Percentiles rank a stretch among this genome's conserved stretches.
These are phyloP conservation scores for Ostrea denselamellosa DNA, from an alignment of 1,140 invertebrate genomes.

Conservation along the genomic window DNA sequence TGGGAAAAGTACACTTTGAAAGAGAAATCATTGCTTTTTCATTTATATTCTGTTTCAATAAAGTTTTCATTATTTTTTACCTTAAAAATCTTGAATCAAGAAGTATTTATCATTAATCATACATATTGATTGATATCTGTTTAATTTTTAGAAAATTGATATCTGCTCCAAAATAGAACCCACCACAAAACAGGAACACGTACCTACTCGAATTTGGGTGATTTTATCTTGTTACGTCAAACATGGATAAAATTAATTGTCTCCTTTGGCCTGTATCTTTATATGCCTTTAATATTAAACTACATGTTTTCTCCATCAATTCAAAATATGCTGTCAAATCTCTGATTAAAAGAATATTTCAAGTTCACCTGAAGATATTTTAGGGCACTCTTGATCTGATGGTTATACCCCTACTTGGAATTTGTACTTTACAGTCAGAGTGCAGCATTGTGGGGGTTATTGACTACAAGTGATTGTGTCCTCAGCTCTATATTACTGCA, in stretches of 20 bases:
- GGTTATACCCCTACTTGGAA: not conserved
- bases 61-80: not conserved
- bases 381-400: not conserved
- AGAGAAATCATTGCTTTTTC: not conserved
- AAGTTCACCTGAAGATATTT: not conserved
- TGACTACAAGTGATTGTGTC: not conserved
- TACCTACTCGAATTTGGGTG: not conserved
- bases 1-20: not conserved
- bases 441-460: not conserved
- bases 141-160: not conserved
- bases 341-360: not conserved
- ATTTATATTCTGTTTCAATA: not conserved
- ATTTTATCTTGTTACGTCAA: not conserved
- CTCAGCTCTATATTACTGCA: not conserved
- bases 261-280: not conserved
- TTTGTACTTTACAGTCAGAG: not conserved
- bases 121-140: not conserved
- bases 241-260: not conserved
- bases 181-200: not conserved
- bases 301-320: constrained; percentile 18
- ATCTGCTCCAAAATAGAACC: not conserved
- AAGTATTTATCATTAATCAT: not conserved
- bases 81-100: not conserved
- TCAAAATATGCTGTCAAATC: constrained; percentile 1
- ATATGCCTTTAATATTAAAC: not conserved